These are phyloP conservation scores for Petrocephalus sullivani DNA, from an alignment of 2,797 vertebrate genomes.

Conservation along the genomic window DNA sequence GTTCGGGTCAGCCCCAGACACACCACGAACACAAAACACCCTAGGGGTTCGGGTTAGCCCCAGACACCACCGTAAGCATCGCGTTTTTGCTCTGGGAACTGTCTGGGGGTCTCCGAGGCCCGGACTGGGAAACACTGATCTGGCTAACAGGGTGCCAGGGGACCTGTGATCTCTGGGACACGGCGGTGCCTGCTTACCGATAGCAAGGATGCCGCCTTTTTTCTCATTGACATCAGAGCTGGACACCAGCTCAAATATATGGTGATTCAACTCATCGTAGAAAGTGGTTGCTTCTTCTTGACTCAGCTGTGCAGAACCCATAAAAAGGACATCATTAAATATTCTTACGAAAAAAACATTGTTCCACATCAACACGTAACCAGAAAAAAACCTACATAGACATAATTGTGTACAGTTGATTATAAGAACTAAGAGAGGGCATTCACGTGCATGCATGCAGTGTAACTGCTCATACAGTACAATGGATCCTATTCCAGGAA, in stretches of 20 bases:
- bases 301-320: conserved; percentile 69
- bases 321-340: background rate
- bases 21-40: no score
- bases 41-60: background rate
- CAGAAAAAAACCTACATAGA: background rate
- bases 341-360: background rate
- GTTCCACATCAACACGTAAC: background rate
- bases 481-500: background rate
- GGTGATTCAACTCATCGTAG: conserved; percentile 96
- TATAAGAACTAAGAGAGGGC: background rate
- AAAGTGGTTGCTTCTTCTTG: conserved; percentile 96
- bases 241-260: conserved; percentile 97
- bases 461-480: background rate
- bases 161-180: background rate
- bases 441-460: background rate
- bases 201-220: conserved; percentile 96
- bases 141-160: background rate
- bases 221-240: conserved; percentile 97
- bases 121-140: background rate
- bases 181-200: conserved; percentile 68
- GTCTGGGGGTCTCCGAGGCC: background rate
- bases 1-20: no score
- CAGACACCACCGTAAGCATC: background rate
- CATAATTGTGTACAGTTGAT: background rate
- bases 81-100: background rate